Evolutionary conservation across 2,113 vertebrate genomes (phyloP).

Genomic region (Sterrhoptilus dennistouni): DNA sequence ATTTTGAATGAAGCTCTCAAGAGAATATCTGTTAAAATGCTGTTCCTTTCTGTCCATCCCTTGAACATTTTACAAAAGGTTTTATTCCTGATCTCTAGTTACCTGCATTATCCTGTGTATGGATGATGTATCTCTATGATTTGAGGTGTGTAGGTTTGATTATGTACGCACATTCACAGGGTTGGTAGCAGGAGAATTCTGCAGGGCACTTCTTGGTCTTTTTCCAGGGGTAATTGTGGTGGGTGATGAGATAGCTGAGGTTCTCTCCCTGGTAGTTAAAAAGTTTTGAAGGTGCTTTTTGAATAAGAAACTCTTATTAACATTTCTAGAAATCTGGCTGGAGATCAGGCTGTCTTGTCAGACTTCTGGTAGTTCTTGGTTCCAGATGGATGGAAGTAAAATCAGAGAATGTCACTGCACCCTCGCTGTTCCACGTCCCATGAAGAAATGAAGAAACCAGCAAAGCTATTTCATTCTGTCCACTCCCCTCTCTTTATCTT

Average conservation of each 20-base stretch:
- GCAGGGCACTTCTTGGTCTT: conserved; percentile 54
- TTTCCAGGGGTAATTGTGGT: conserved; percentile 64
- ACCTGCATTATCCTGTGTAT: background rate
- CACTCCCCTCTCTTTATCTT: background rate
- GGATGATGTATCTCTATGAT: background rate
- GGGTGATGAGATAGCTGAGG: conserved; percentile 58
- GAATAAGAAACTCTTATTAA: conserved; percentile 71
- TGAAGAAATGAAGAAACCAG: conserved; percentile 37
- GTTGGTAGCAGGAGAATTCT: conserved; percentile 45
- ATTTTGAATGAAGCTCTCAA: background rate
- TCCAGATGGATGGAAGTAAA: conserved; percentile 70
- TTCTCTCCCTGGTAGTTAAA: background rate
- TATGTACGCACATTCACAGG: background rate
- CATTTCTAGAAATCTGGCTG: conserved; percentile 72
- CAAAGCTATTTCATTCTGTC: background rate
- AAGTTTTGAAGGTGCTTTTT: conserved; percentile 61
- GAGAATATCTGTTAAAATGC: background rate
- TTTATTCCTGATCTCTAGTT: background rate
- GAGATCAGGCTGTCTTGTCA: conserved; percentile 75
- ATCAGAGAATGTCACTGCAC: conserved; percentile 62
- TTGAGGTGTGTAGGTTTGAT: background rate
- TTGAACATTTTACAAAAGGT: background rate
- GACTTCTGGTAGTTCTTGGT: conserved; percentile 73
- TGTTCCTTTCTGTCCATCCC: background rate
- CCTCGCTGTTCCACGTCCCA: conserved; percentile 51